These are phyloP conservation scores for Dynastes grantii DNA, from an alignment of 2,888 invertebrate species.

Conservation along the genomic window DNA sequence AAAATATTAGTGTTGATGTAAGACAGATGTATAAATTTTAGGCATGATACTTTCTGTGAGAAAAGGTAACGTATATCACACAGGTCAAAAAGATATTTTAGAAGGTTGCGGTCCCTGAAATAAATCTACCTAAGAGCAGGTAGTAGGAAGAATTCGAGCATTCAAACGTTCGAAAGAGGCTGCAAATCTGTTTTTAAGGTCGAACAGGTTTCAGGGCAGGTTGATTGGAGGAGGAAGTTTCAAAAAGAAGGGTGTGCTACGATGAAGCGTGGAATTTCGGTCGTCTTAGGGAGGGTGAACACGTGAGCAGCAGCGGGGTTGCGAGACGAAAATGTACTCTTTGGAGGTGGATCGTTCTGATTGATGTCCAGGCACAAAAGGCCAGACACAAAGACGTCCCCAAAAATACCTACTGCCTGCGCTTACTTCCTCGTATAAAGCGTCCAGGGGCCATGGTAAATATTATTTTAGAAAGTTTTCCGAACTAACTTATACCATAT, in stretches of 20 bases:
- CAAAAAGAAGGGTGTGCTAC: conserved; percentile 12
- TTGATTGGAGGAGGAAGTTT: conserved; percentile 52
- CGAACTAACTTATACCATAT: conserved; percentile 64
- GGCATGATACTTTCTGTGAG: conserved; percentile 30
- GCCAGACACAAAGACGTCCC: conserved; percentile 60
- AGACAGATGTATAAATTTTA: conserved; percentile 43
- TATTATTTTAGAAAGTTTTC: conserved; percentile 67
- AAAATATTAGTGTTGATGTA: conserved; percentile 47
- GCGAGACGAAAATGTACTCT: conserved; percentile 25
- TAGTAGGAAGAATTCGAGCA: conserved; percentile 31
- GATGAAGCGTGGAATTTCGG: conserved; percentile 16
- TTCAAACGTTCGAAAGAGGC: conserved; percentile 25
- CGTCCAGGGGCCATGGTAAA: conserved; percentile 63
- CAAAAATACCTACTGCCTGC: conserved; percentile 54
- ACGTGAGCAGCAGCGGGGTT: conserved; percentile 25
- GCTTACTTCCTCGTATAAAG: conserved; percentile 23
- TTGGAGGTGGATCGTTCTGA: conserved; percentile 52
- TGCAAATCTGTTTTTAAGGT: conserved; percentile 51
- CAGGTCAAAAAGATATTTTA: conserved; percentile 45
- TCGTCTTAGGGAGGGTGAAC: neutral
- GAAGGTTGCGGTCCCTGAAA: conserved; percentile 31
- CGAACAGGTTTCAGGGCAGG: conserved; percentile 53
- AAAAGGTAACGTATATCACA: conserved; percentile 22
- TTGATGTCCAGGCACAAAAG: conserved; percentile 59
- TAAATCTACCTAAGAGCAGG: conserved; percentile 44